Evolutionary conservation across 2,888 invertebrate genomes (phyloP).

Genomic region (Acheta domesticus): DNA sequence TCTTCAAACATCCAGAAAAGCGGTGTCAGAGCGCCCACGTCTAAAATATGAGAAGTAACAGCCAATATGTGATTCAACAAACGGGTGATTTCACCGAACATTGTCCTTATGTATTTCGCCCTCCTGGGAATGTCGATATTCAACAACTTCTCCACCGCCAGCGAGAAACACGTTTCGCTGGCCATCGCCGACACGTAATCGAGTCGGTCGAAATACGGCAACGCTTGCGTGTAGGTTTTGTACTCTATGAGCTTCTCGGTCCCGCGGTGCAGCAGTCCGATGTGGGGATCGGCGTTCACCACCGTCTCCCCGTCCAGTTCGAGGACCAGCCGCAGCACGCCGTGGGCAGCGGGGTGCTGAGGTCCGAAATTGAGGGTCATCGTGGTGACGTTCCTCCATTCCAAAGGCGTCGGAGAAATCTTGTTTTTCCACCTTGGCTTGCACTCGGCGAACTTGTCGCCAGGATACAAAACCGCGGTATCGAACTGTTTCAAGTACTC

Average conservation of each 20-base stretch:
- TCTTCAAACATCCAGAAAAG: slow-evolving; percentile 99
- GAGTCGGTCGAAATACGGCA: slow-evolving; percentile 83
- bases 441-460: slow-evolving; percentile 47
- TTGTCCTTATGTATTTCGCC: slow-evolving; percentile 74
- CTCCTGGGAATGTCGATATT: slow-evolving; percentile 72
- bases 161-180: slow-evolving; percentile 72
- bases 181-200: slow-evolving; percentile 84
- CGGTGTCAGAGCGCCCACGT: slow-evolving; percentile 95
- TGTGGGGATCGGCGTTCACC: slow-evolving; percentile 60
- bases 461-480: slow-evolving; percentile 58
- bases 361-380: slow-evolving; percentile 76
- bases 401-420: slow-evolving; percentile 21
- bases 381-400: slow-evolving; percentile 32
- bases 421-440: slow-evolving; percentile 35
- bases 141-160: slow-evolving; percentile 80
- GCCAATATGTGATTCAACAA: slow-evolving; percentile 97
- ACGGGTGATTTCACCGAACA: slow-evolving; percentile 86
- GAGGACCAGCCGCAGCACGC: slow-evolving; percentile 79
- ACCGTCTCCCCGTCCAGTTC: slow-evolving; percentile 74
- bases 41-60: slow-evolving; percentile 91
- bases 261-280: slow-evolving; percentile 81
- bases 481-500: slow-evolving; percentile 56
- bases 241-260: slow-evolving; percentile 88
- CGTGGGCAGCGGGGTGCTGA: slow-evolving; percentile 88
- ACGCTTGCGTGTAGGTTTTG: slow-evolving; percentile 78